Base-by-base conservation (phyloP, 2,797 vertebrate species). In the Bothrops alternatus region DNA sequence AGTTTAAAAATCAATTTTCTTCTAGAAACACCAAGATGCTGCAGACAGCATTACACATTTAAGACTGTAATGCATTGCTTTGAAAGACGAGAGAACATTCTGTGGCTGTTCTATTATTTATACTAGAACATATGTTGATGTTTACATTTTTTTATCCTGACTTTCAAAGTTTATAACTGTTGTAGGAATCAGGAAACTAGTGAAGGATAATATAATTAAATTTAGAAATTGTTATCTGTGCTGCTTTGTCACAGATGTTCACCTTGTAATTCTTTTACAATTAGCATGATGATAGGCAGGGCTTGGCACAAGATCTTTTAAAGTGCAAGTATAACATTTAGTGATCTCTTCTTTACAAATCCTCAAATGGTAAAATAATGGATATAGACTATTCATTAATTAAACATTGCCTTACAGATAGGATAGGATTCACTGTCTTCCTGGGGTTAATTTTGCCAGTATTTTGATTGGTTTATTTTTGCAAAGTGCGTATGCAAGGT, bases 311-410 rank as follows among this genome's bases (percentile, higher is more conserved):
- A 58, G 47, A 1, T 47, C 50, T 87, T 86, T 93, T 60, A 60
- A 90, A 87, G 61, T 14, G 37, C 13, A 28, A 8, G 16, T 32
- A 60, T 90, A 91, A 90, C 32, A 93, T 90, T 87, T 90, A 87
- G 37, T 23, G 7, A 53, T 78, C 42, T 42, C 47, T 11, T 32
- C 89, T n/a, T 55, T 90, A 87, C 16, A 37, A 8, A 1, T 88
- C 78, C 86, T 37, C 58, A 56, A 92, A 90, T 28, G 42, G 42
- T 85, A 25, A 12, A 13, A 87, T 65, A 78, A 10, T 11, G 6
- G 60, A 20, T 42, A 58, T 58, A 5, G 7, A 4, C 25, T 26
- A 58, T 65, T 73, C 32, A 60, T 73, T 88, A 91, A n/a, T 57
- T 86, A 20, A 78, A 78, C 6, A 20, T n/a, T 89, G 88, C 91